phyloP scores from a whole-genome alignment of 1,140 invertebrate genomes.

The Drosophila guanche region DNA sequence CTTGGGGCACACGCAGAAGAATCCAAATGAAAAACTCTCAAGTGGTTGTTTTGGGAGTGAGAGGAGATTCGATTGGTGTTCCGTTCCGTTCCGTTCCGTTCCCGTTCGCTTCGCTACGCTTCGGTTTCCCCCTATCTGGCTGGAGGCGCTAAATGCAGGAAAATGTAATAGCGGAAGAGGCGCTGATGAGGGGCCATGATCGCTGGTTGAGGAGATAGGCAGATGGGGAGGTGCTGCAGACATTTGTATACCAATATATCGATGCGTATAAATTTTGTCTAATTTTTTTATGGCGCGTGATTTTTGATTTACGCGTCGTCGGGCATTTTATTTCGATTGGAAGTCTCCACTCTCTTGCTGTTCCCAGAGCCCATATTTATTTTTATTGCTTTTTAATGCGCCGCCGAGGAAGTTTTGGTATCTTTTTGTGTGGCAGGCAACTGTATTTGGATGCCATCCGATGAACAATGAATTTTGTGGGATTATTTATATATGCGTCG shows the following conservation, averaged over 20 bases:
- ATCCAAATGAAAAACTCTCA: conserved; percentile 58
- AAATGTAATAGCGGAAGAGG: conserved; percentile 60
- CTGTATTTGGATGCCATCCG: conserved; percentile 62
- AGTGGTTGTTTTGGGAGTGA: conserved; percentile 48
- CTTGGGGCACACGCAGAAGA: conserved; percentile 33
- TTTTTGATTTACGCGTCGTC: conserved; percentile 79
- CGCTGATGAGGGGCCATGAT: conserved; percentile 23
- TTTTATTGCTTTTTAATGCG: conserved; percentile 82
- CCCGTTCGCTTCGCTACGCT: conserved; percentile 1
- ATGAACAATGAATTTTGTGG: conserved; percentile 77
- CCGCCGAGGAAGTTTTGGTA: conserved; percentile 71
- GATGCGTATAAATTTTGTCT: conserved; percentile 67
- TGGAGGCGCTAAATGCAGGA: conserved; percentile 75
- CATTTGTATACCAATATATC: conserved; percentile 45
- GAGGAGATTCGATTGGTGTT: no score
- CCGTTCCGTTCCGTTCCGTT: conserved; percentile 14
- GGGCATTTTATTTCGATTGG: conserved; percentile 75
- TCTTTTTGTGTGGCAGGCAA: conserved; percentile 51
- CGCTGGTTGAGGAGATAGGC: conserved; percentile 12
- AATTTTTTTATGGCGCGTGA: conserved; percentile 70
- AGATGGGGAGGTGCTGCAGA: conserved; percentile 13
- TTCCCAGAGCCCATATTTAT: conserved; percentile 75
- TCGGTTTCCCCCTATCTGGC: conserved; percentile 35
- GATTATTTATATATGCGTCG: conserved; percentile 68
- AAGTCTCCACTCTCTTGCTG: conserved; percentile 28